phyloP scores from a whole-genome alignment of 2,888 invertebrate genomes.

The Pterostichus niger region DNA sequence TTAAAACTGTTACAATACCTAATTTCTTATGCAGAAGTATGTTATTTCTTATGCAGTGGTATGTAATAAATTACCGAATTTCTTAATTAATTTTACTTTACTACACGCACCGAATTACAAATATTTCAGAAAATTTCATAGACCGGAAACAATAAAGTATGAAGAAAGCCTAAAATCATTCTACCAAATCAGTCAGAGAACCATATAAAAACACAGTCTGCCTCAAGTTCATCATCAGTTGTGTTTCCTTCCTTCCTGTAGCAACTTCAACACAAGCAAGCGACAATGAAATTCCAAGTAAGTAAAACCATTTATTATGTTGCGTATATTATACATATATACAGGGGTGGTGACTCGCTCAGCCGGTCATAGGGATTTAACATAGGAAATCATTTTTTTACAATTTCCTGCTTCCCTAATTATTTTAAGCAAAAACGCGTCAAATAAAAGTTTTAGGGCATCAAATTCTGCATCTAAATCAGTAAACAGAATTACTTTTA shows the following conservation, averaged over 20 bases:
- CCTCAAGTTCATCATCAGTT: constrained; percentile 41
- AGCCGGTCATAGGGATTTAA: too few species aligned
- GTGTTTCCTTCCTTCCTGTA: constrained; percentile 31
- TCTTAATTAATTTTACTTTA: constrained; percentile 17
- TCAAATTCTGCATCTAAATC: too few species aligned
- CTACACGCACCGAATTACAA: constrained; percentile 24
- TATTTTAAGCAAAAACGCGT: too few species aligned
- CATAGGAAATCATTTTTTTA: too few species aligned
- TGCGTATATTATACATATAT: too few species aligned
- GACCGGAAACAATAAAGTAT: constrained; percentile 15
- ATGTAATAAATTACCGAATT: background rate
- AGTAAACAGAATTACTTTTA: too few species aligned
- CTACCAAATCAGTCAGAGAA: constrained; percentile 24
- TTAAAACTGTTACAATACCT: too few species aligned
- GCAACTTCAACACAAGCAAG: background rate
- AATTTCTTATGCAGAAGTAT: too few species aligned
- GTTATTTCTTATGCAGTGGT: too few species aligned
- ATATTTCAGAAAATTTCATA: constrained; percentile 26
- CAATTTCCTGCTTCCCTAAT: too few species aligned
- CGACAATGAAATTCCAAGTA: constrained; percentile 48
- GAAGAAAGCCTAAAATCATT: constrained; percentile 40
- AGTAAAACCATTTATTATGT: background rate
- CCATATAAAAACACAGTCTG: constrained; percentile 18
- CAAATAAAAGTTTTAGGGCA: too few species aligned
- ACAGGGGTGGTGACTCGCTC: too few species aligned